phyloP scores from a whole-genome alignment of 2,113 vertebrate genomes.

The Ivindomyrus marchei region DNA sequence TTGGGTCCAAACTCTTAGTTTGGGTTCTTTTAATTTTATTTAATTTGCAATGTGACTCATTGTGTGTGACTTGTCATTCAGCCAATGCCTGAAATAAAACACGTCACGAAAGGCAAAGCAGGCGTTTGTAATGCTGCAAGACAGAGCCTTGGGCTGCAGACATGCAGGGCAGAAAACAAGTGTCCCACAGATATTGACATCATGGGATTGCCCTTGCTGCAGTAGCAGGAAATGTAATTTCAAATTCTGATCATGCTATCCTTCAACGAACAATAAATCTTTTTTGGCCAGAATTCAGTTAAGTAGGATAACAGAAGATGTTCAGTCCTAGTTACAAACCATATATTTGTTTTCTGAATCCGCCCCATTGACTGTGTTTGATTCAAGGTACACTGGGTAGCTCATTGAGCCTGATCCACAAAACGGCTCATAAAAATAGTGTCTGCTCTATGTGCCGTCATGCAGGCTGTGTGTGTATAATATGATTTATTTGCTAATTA shows the following conservation, averaged over 20 bases:
- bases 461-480: neutral
- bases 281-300: neutral
- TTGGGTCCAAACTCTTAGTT: neutral
- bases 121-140: neutral
- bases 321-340: neutral
- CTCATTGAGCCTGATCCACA: neutral
- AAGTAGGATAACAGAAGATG: neutral
- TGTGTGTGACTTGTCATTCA: constrained; percentile 1
- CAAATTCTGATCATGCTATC: neutral
- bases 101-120: neutral
- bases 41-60: neutral
- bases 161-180: neutral
- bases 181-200: neutral
- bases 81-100: neutral
- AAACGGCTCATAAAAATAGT: neutral
- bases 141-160: neutral
- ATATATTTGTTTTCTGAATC: neutral
- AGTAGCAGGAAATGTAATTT: neutral
- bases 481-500: constrained; percentile 63
- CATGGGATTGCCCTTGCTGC: neutral
- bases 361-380: neutral
- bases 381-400: neutral
- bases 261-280: neutral
- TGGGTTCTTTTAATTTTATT: neutral
- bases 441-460: neutral